Base-by-base conservation (phyloP, 2,113 vertebrate genomes). In the Rhinogobius similis region DNA sequence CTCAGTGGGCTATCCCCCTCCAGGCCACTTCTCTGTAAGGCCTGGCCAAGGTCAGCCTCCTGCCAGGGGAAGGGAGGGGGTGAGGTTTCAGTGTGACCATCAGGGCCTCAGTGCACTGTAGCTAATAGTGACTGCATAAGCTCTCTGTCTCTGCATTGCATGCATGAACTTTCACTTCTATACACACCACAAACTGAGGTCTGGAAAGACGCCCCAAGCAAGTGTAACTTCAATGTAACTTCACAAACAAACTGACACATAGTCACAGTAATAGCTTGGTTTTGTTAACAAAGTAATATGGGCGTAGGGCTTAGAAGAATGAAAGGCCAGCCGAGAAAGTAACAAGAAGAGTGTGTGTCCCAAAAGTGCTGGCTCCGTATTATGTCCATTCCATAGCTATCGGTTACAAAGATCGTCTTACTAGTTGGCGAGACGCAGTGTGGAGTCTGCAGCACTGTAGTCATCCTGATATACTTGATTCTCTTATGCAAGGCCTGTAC, bases 121-220 rank as follows among this genome's bases (percentile, higher is more conserved):
- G 94, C 93, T 91, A 92, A 93, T 84, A 86, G 93, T 92, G 93
- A 95, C 92, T 81, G 87, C 84, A 90, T 92, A 29, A 88, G 87
- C 85, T 86, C 88, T 55, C 71, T 73, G 82, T 82, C 77, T 65
- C 39, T 66, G 55, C 63, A 44, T 68, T 53, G 62, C 39, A 72
- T 21, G 71, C 27, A 68, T 84, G 74, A 83, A 82, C 86, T 85
- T 81, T 83, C 79, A 77, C 83, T 78, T 75, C 63, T 53, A 67
- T 76, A 68, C 52, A 71, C 3, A 68, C 56, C 70, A 27, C 23
- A n/a, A 23, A 14, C 48, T 53, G 73, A 66, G 46, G 16, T 18
- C 56, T 46, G 39, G 64, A 75, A 58, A 67, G 16, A 48, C 20
- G 39, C 53, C 12, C 11, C 24, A 23, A 56, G 29, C 26, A 21